Evolutionary conservation across 2,888 invertebrate species (phyloP).

Genomic region (Hirudinaria manillensis): DNA sequence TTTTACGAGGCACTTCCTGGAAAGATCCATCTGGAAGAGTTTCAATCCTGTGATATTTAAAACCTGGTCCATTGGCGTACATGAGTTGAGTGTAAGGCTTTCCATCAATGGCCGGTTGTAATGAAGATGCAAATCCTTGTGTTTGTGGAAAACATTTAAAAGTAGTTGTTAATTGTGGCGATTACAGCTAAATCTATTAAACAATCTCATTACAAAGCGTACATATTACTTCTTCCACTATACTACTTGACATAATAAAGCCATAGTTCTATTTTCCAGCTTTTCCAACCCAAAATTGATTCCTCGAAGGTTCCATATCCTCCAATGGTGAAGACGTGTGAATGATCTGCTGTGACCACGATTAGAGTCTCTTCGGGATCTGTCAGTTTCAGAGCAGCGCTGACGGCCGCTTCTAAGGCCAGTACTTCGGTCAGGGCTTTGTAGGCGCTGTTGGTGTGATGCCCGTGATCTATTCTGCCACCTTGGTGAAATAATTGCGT

Average conservation of each 20-base stretch:
- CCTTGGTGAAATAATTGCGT: constrained; percentile 43
- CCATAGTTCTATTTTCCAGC: neutral
- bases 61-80: constrained; percentile 38
- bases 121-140: neutral
- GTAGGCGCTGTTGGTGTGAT: constrained; percentile 61
- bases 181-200: too few relatives aligned
- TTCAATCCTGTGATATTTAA: constrained; percentile 26
- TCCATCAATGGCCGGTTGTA: constrained; percentile 25
- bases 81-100: constrained; percentile 35
- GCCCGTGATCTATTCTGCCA: constrained; percentile 51
- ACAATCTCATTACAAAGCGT: too few relatives aligned
- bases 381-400: constrained; percentile 60
- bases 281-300: constrained; percentile 46
- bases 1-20: too few relatives aligned
- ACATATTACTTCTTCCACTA: neutral
- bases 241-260: neutral
- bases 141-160: neutral
- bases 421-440: constrained; percentile 71
- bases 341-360: constrained; percentile 60
- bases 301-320: constrained; percentile 49
- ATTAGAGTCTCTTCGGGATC: constrained; percentile 69
- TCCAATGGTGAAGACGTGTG: constrained; percentile 49
- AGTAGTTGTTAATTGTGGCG: neutral
- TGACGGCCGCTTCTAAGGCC: constrained; percentile 68
- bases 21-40: neutral